These are phyloP conservation scores for Saimiri boliviensis DNA, from an alignment of 2,113 vertebrate species.

Conservation along the genomic window DNA sequence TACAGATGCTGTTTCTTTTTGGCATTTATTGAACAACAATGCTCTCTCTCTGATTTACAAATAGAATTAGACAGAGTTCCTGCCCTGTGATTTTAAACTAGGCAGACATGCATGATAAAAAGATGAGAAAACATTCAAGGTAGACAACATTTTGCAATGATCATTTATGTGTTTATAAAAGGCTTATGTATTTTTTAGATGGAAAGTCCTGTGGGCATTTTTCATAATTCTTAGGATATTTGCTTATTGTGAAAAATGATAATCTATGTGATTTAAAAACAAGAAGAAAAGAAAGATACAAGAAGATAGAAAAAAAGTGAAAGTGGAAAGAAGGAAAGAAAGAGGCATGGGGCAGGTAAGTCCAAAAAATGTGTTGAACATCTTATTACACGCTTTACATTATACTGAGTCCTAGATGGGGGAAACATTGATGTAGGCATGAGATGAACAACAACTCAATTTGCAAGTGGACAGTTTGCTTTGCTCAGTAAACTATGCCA, in stretches of 20 bases:
- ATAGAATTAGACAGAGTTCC: conserved; percentile 67
- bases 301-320: not conserved
- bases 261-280: not conserved
- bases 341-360: not conserved
- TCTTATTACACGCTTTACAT: not conserved
- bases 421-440: not conserved
- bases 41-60: conserved; percentile 49
- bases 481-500: not conserved
- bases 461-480: not conserved
- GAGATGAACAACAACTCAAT: not conserved
- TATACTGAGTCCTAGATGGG: not conserved
- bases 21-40: conserved; percentile 50
- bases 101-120: conserved; percentile 41
- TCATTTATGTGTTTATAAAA: conserved; percentile 26
- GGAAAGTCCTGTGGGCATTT: not conserved
- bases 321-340: not conserved
- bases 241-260: conserved; percentile 18
- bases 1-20: conserved; percentile 42
- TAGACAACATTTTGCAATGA: not conserved
- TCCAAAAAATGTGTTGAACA: not conserved
- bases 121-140: conserved; percentile 32
- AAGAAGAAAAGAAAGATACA: not conserved
- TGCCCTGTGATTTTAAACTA: conserved; percentile 60
- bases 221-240: not conserved
- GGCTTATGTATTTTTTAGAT: not conserved